Conservation (phyloP, 92 coral and sea anemone genomes). For the Scolanthus callimorphus region DNA sequence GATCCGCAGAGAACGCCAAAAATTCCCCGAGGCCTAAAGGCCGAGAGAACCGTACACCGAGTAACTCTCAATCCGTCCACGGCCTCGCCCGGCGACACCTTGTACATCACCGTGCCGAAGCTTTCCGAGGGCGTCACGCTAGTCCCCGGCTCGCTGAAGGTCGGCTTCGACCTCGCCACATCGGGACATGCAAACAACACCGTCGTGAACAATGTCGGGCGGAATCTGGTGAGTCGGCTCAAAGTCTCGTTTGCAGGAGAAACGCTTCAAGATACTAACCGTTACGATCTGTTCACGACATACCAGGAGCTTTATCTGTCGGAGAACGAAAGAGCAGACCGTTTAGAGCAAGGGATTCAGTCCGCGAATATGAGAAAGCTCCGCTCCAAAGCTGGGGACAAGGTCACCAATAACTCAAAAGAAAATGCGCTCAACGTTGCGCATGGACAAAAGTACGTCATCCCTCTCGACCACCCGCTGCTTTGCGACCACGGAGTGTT, state of each 20-base stretch:
- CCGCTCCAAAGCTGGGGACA: constrained; percentile 13
- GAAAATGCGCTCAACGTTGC: constrained; percentile 3
- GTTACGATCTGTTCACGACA: constrained; percentile 14
- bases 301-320: constrained; percentile 10
- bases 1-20: constrained; percentile 7
- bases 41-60: constrained; percentile 9
- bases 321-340: not conserved
- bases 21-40: not conserved
- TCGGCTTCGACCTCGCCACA: constrained; percentile 3
- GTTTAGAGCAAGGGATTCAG: constrained; percentile 15
- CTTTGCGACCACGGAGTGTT: constrained; percentile 26
- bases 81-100: constrained; percentile 8
- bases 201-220: constrained; percentile 31
- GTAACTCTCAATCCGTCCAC: constrained; percentile 7
- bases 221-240: constrained; percentile 19
- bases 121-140: constrained; percentile 12
- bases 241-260: constrained; percentile 25
- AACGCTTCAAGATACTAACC: constrained; percentile 23
- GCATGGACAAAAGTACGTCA: constrained; percentile 13
- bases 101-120: constrained; percentile 9
- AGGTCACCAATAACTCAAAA: constrained; percentile 6
- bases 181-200: constrained; percentile 27
- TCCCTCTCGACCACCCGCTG: constrained; percentile 25
- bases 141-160: constrained; percentile 7
- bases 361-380: constrained; percentile 4